Evolutionary conservation across 1,140 invertebrate genomes (phyloP).

Genomic region (Vanessa tameamea): DNA sequence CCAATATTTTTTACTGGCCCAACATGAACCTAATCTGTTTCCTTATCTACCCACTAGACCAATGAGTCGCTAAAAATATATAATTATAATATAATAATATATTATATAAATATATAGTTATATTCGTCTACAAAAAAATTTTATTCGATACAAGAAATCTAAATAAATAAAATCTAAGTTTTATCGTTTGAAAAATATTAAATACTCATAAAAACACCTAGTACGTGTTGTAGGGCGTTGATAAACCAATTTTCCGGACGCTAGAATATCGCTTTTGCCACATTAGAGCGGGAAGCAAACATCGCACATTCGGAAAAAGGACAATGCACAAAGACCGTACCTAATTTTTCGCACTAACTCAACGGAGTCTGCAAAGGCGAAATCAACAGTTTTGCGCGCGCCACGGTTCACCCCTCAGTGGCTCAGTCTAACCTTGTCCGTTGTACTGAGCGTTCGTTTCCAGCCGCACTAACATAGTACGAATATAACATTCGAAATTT

Average conservation of each 20-base stretch:
- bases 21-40: too few relatives aligned
- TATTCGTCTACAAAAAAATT: too few relatives aligned
- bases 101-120: too few relatives aligned
- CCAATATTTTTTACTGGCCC: too few relatives aligned
- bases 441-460: constrained; percentile 37
- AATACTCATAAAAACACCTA: background rate
- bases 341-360: constrained; percentile 50
- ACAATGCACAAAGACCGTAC: constrained; percentile 37
- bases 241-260: constrained; percentile 29
- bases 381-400: constrained; percentile 64
- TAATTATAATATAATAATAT: too few relatives aligned
- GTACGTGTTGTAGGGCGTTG: background rate
- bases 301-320: constrained; percentile 33
- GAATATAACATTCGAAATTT: constrained; percentile 34
- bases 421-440: constrained; percentile 37
- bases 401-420: constrained; percentile 46
- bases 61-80: too few relatives aligned
- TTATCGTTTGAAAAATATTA: too few relatives aligned
- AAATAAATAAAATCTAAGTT: too few relatives aligned
- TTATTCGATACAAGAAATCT: too few relatives aligned
- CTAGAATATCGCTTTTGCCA: constrained; percentile 16
- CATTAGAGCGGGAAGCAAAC: constrained; percentile 37
- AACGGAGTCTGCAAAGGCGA: constrained; percentile 43
- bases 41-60: too few relatives aligned
- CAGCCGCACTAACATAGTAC: constrained; percentile 14